Conservation (phyloP, 2,888 invertebrate genomes). For the Agrotis segetum region DNA sequence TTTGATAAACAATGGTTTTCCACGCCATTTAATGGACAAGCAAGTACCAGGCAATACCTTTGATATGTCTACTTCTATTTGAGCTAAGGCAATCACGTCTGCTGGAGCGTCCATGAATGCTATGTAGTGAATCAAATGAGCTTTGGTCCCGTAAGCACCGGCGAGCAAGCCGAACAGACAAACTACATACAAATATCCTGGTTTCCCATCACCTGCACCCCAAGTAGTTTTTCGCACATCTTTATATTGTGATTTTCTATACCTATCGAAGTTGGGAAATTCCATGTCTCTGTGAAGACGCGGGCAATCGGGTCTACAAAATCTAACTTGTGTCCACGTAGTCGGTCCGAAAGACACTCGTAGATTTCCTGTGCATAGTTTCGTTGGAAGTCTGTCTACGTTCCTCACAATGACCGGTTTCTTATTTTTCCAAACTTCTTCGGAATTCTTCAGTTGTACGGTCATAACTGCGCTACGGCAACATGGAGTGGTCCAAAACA, state of each 20-base stretch:
- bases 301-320: constrained; percentile 71
- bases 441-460: constrained; percentile 24
- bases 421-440: constrained; percentile 28
- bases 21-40: constrained; percentile 94
- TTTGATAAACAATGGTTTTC: constrained; percentile 95
- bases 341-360: constrained; percentile 56
- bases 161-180: constrained; percentile 90
- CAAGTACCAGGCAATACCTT: constrained; percentile 93
- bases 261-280: constrained; percentile 81
- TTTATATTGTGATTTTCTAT: constrained; percentile 80
- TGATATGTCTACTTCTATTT: constrained; percentile 93
- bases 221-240: constrained; percentile 79
- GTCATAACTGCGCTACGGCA: constrained; percentile 66
- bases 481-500: constrained; percentile 66
- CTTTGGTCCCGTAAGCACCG: constrained; percentile 92
- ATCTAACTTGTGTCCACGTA: constrained; percentile 83
- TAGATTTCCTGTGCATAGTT: constrained; percentile 47
- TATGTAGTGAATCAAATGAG: constrained; percentile 90
- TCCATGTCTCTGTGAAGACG: constrained; percentile 83
- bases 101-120: constrained; percentile 92
- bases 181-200: constrained; percentile 88
- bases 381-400: constrained; percentile 38
- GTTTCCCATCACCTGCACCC: constrained; percentile 79
- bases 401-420: constrained; percentile 11
- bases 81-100: constrained; percentile 94